Percentiles rank a stretch among this genome's conserved stretches.
phyloP scores from a whole-genome alignment of 2,797 vertebrate species.

The Catostomus latipinnis region DNA sequence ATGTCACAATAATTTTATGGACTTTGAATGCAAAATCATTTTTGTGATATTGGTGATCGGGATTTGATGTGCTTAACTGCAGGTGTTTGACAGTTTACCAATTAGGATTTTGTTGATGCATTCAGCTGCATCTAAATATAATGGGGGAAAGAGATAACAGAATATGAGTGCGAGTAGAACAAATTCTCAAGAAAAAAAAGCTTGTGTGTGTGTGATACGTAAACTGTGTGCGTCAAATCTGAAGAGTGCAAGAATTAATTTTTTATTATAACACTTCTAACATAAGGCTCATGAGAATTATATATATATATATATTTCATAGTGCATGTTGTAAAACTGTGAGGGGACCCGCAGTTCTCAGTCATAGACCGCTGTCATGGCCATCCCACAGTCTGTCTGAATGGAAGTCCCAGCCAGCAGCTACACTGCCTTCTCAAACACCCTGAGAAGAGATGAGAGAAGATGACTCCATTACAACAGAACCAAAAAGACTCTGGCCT shows the following conservation, averaged over 20 bases:
- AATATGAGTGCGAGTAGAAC: conserved; percentile 60
- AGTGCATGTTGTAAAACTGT: conserved; percentile 86
- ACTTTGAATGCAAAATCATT: conserved; percentile 52
- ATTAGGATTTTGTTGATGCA: conserved; percentile 64
- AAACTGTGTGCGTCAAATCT: conserved; percentile 45
- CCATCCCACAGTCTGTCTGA: conserved; percentile 88
- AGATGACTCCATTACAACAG: not conserved
- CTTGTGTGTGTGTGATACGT: conserved; percentile 1
- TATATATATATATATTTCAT: conserved; percentile 76
- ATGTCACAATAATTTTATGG: conserved; percentile 45
- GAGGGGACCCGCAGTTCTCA: conserved; percentile 82
- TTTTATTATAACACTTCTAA: conserved; percentile 51
- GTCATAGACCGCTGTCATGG: conserved; percentile 78
- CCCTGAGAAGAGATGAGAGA: conserved; percentile 64
- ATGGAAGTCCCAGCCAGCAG: conserved; percentile 85
- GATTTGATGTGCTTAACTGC: conserved; percentile 61
- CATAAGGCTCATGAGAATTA: not conserved
- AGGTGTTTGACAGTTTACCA: conserved; percentile 65
- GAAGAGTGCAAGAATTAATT: conserved; percentile 4
- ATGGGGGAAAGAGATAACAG: conserved; percentile 62
- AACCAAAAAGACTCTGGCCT: too few relatives aligned
- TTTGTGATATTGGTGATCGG: conserved; percentile 62
- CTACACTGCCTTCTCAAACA: conserved; percentile 81
- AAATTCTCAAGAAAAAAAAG: conserved; percentile 28
- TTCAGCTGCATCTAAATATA: conserved; percentile 65